A percentile compares a stretch with the other conserved stretches of the same genome.
Evolutionary conservation across 2,113 vertebrate genomes (phyloP).

Genomic region (Hyperopisus bebe): DNA sequence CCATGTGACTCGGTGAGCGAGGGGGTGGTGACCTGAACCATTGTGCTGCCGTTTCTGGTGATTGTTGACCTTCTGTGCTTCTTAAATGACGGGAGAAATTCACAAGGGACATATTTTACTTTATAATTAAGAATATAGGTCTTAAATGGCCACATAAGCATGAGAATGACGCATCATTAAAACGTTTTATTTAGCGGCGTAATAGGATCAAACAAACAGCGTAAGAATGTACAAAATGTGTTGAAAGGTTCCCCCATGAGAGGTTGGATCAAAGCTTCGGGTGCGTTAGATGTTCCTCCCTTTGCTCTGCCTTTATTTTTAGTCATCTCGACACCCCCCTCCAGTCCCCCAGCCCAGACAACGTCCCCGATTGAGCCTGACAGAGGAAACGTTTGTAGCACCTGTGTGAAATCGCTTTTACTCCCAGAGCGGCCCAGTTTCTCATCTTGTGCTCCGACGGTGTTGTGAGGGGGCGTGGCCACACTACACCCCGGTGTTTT

Average conservation of each 20-base stretch:
- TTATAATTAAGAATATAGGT: neutral
- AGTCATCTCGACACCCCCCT: neutral
- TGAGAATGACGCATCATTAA: neutral
- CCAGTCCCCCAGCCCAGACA: neutral
- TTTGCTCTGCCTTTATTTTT: neutral
- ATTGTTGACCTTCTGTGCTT: neutral
- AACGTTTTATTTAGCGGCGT: neutral
- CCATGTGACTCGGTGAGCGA: neutral
- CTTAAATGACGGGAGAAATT: neutral
- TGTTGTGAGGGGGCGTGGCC: neutral
- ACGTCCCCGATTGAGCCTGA: neutral
- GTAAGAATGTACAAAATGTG: neutral
- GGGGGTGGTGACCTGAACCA: neutral
- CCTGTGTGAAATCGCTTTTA: conserved; percentile 17
- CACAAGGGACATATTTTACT: neutral
- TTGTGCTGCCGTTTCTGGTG: neutral
- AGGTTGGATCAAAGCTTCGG: neutral
- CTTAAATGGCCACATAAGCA: neutral
- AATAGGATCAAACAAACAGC: neutral
- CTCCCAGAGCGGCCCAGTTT: neutral
- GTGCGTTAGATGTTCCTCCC: neutral
- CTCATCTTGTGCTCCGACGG: neutral
- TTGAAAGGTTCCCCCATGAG: neutral
- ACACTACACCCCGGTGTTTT: neutral
- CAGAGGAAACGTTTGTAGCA: neutral